phyloP scores from a whole-genome alignment of 2,888 invertebrate genomes.

The Pyrgus malvae region DNA sequence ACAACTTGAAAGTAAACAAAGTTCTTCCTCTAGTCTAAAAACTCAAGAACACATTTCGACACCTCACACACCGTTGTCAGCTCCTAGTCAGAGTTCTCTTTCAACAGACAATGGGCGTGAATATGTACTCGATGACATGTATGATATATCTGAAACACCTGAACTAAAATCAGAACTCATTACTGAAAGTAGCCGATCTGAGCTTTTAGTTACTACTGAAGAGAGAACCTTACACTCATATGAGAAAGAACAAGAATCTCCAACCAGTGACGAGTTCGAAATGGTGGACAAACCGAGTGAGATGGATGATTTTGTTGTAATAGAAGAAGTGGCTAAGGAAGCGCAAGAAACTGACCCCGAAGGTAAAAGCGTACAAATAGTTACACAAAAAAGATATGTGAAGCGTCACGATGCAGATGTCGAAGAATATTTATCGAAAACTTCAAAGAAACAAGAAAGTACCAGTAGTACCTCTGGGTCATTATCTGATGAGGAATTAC shows the following conservation, averaged over 20 bases:
- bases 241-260: constrained; percentile 86
- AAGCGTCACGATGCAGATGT: constrained; percentile 86
- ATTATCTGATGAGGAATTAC: constrained; percentile 82
- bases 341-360: constrained; percentile 91
- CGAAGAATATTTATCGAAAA: constrained; percentile 86
- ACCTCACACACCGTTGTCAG: constrained; percentile 83
- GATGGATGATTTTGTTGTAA: constrained; percentile 93
- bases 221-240: constrained; percentile 79
- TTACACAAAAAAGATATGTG: constrained; percentile 65
- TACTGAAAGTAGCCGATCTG: constrained; percentile 76
- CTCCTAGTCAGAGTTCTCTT: constrained; percentile 84
- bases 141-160: constrained; percentile 81
- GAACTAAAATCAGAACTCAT: constrained; percentile 77
- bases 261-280: constrained; percentile 92
- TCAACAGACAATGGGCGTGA: constrained; percentile 85
- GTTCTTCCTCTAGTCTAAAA: constrained; percentile 82
- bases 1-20: constrained; percentile 77
- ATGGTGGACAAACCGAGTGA: constrained; percentile 93
- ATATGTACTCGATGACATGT: constrained; percentile 83
- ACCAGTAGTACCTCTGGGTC: constrained; percentile 82
- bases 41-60: constrained; percentile 77
- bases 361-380: constrained; percentile 90
- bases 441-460: constrained; percentile 84
- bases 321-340: constrained; percentile 93
- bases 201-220: constrained; percentile 83